Conservation (phyloP, 2,797 vertebrate genomes). For the Carapus acus region DNA sequence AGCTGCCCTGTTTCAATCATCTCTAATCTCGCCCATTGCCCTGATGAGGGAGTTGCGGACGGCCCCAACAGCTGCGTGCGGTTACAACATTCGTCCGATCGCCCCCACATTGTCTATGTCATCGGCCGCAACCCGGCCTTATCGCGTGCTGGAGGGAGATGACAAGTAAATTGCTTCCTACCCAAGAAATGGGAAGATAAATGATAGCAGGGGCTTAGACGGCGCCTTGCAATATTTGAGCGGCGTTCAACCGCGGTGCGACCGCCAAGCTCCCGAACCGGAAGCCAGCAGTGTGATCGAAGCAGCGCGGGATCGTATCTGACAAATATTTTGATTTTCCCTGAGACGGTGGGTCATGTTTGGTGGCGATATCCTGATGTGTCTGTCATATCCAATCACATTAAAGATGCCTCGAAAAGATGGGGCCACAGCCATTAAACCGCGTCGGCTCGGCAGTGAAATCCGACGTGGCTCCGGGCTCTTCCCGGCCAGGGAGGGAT, state of each 20-base stretch:
- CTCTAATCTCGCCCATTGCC: constrained; percentile 24
- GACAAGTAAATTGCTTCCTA: constrained; percentile 55
- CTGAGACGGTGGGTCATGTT: constrained; percentile 3
- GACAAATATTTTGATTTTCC: constrained; percentile 11
- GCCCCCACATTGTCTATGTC: constrained; percentile 34
- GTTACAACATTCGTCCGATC: constrained; percentile 40
- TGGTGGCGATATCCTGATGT: background rate
- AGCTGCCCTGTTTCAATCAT: constrained; percentile 8
- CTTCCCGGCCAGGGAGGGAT: background rate
- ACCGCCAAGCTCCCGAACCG: constrained; percentile 1
- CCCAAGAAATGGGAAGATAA: constrained; percentile 46
- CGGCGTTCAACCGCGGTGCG: constrained; percentile 20
- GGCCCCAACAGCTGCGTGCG: constrained; percentile 34
- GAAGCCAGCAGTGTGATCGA: background rate
- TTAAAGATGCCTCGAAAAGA: background rate
- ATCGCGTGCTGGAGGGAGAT: constrained; percentile 26
- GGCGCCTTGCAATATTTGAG: constrained; percentile 22
- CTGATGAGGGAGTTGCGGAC: constrained; percentile 35
- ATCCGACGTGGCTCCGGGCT: background rate
- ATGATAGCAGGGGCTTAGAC: constrained; percentile 38
- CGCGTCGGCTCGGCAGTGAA: no score
- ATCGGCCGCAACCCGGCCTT: constrained; percentile 21
- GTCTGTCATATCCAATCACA: no score
- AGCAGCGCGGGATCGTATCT: constrained; percentile 2
- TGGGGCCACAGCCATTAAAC: no score